Evolutionary conservation across 2,113 vertebrate species (phyloP), one percentile per base, ranked within the genome.

Genomic region (Festucalex cinctus): DNA sequence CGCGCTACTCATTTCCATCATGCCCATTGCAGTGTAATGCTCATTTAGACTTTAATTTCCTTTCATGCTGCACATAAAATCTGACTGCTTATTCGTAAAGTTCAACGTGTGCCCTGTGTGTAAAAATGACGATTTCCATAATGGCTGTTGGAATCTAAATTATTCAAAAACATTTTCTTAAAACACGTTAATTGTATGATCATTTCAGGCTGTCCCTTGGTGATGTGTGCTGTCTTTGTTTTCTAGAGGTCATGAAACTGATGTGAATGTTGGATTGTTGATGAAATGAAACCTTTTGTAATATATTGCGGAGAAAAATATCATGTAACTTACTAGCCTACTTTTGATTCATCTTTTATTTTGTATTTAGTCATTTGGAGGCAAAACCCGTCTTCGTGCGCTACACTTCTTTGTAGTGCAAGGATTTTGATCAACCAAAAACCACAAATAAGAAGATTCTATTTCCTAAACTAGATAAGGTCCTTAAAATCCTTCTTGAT

Each of bases 261-360:
- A 66, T 22, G 43, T 60, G 24, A 22, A 65, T 65, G 39, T 79
- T 39, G 77, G 64, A 78, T 41, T 74, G 68, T 53, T 72, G 68
- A 60, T 48, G 68, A 19, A 73, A 53, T 62, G 32, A 67, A 79
- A 71, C 71, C 56, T 71, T 66, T 56, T 69, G 73, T 20, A 22
- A 12, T 51, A 8, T 51, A 10, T 51, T 51, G 19, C 5, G 16
- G 43, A 51, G n/a, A 77, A 77, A 51, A 60, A 63, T 69, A 80
- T 72, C 48, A 70, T 58, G 24, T 36, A 48, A 17, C 70, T 51
- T 24, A 69, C 65, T 71, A 60, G 22, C 24, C 39, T 68, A 73
- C 57, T 64, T 78, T 65, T 9, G 17, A 12, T 20, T n/a, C 46
- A 49, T 49, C 46, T n/a, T 49, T n/a, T 6, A 19, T n/a, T 19